Evolutionary conservation across 2,113 vertebrate genomes (phyloP), one percentile per base, ranked within the genome.

Genomic region (Carassius auratus): DNA sequence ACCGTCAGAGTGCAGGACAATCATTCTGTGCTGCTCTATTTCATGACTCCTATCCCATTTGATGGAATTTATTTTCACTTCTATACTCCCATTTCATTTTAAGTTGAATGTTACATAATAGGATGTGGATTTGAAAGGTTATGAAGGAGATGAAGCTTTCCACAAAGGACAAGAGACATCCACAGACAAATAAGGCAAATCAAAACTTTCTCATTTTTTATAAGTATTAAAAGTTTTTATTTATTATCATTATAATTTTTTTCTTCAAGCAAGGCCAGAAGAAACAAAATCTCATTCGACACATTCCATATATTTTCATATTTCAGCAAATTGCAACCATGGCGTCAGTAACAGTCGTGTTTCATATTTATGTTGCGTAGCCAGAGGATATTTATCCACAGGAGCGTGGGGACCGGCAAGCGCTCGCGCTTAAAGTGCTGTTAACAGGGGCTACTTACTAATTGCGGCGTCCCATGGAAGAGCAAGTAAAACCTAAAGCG

Each of bases 1-100:
- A 92, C 84, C 91, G 92, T 94, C 93, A 92, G 36, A 93, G 90
- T 91, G 94, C 93, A 94, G 89, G 90, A 90, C 91, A 91, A 93
- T 93, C 91, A 90, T 93, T 91, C 90, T 93, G 91, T 93, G 90
- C 84, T 92, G 91, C 90, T 94, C 94, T 93, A 90, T 93, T 94
- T 91, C 89, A 69, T 86, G 87, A 90, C 86, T 89, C 87, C 82
- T 88, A 92, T 90, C 87, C 84, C 91, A 90, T 86, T 91, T 78
- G 62, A 87, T 89, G 87, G 87, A 88, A 91, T 91, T 94, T 93
- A 91, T 91, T 88, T 90, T 77, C 75, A 86, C 85, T 87, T 90
- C 74, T 79, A 81, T 89, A 86, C 91, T 89, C 84, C 82, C 84
- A 89, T 92, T 90, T 92, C 92, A 89, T 91, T 91, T 90, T 91